Conservation (phyloP, 53 echinoderm and acorn worm genomes). For the Hippasteria phrygiana region DNA sequence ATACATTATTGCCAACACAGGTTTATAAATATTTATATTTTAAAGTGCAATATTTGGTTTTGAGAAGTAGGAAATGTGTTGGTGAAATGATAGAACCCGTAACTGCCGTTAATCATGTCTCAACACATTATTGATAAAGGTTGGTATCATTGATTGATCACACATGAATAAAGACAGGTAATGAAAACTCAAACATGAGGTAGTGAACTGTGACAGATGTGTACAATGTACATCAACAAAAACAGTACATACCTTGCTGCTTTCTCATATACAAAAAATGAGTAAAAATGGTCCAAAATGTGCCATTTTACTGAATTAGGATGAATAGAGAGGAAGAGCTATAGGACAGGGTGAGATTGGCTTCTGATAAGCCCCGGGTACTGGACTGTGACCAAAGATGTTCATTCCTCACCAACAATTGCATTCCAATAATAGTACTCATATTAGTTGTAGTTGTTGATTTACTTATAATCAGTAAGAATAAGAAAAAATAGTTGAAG, state of each 20-base stretch:
- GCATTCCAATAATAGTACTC: slow-evolving; percentile 60
- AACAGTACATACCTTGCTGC: background rate
- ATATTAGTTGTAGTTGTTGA: background rate
- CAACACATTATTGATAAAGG: slow-evolving; percentile 12
- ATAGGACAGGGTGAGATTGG: background rate
- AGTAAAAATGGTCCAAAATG: background rate
- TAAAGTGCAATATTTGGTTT: slow-evolving; percentile 69
- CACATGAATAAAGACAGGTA: slow-evolving; percentile 21
- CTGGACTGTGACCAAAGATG: slow-evolving; percentile 58
- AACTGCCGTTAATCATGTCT: slow-evolving; percentile 17
- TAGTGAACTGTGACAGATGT: background rate
- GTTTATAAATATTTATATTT: slow-evolving; percentile 63
- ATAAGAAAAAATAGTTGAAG: background rate
- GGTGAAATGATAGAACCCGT: slow-evolving; percentile 30
- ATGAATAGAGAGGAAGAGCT: background rate
- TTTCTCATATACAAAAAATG: background rate
- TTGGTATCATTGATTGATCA: background rate
- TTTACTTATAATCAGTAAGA: background rate
- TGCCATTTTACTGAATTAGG: background rate
- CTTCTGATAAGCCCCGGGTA: background rate
- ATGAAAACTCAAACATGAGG: background rate
- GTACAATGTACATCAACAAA: background rate
- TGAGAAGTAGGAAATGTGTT: slow-evolving; percentile 25
- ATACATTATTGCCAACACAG: slow-evolving; percentile 41
- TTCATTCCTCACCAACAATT: slow-evolving; percentile 58